A percentile compares a stretch with the other conserved stretches of the same genome.
Evolutionary conservation across 2,113 vertebrate species (phyloP).

Genomic region (Tor tambroides): DNA sequence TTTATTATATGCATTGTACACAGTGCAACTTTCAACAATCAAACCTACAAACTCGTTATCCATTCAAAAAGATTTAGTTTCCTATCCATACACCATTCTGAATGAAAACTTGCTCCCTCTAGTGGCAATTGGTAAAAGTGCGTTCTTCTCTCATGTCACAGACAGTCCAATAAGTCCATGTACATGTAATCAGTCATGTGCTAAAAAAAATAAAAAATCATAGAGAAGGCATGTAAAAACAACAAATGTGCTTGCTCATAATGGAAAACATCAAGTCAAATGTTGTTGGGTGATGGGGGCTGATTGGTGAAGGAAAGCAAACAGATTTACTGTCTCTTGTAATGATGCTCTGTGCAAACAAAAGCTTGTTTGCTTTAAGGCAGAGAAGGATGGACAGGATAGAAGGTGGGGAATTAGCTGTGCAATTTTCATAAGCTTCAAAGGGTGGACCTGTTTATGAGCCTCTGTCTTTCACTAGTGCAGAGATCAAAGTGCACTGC

Average conservation of each 20-base stretch:
- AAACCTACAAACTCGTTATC: background rate
- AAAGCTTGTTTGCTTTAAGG: slow-evolving; percentile 59
- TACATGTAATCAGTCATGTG: background rate
- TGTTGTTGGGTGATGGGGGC: background rate
- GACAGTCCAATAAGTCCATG: background rate
- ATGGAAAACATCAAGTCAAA: slow-evolving; percentile 9
- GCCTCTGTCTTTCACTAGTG: slow-evolving; percentile 31
- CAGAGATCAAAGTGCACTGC: slow-evolving; percentile 60
- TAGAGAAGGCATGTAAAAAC: background rate
- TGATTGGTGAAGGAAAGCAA: slow-evolving; percentile 53
- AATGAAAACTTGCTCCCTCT: slow-evolving; percentile 45
- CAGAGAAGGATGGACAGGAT: slow-evolving; percentile 44
- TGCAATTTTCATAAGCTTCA: slow-evolving; percentile 65
- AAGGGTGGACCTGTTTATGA: slow-evolving; percentile 63
- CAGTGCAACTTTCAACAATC: background rate
- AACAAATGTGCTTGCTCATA: background rate
- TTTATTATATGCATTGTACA: background rate
- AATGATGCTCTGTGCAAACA: slow-evolving; percentile 65
- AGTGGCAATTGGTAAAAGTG: slow-evolving; percentile 9
- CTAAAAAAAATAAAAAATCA: background rate
- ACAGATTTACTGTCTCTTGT: slow-evolving; percentile 52
- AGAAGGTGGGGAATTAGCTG: slow-evolving; percentile 48
- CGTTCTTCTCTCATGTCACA: background rate
- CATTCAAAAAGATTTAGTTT: background rate
- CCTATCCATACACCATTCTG: background rate